These are phyloP conservation scores for Paguma larvata DNA, from an alignment of 2,797 vertebrate species.

Conservation along the genomic window DNA sequence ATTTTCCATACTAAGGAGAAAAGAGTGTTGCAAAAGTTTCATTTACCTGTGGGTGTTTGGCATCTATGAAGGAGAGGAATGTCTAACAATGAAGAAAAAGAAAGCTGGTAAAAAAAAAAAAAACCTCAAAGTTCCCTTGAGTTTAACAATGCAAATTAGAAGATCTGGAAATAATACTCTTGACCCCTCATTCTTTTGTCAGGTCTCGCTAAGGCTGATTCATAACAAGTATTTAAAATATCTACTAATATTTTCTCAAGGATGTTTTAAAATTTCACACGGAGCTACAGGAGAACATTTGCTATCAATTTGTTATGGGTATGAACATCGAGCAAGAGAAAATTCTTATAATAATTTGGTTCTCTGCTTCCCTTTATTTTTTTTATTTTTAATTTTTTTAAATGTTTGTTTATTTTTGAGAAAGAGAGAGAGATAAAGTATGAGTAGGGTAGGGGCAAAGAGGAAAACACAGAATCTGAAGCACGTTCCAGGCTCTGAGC, in stretches of 20 bases:
- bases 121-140: not conserved
- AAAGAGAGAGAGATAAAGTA: too few species aligned
- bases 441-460: too few species aligned
- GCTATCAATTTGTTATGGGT: constrained; percentile 57
- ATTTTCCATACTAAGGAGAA: not conserved
- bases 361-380: not conserved
- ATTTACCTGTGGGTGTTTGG: constrained; percentile 8
- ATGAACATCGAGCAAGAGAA: constrained; percentile 65
- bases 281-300: constrained; percentile 55
- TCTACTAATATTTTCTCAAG: constrained; percentile 60
- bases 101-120: not conserved
- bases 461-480: too few species aligned
- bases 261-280: constrained; percentile 70
- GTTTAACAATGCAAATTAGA: constrained; percentile 51
- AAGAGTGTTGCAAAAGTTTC: not conserved
- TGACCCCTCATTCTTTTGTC: constrained; percentile 6
- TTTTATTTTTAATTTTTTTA: too few species aligned
- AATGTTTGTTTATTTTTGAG: too few species aligned
- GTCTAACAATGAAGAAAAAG: constrained; percentile 5
- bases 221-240: constrained; percentile 71
- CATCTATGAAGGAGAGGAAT: not conserved
- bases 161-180: constrained; percentile 69
- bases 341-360: constrained; percentile 57
- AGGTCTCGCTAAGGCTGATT: constrained; percentile 63
- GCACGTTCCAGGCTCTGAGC: too few species aligned